Evolutionary conservation across 30 jellyfish, hydroid and myxozoan species (phyloP).

Genomic region (Catostylus mosaicus): DNA sequence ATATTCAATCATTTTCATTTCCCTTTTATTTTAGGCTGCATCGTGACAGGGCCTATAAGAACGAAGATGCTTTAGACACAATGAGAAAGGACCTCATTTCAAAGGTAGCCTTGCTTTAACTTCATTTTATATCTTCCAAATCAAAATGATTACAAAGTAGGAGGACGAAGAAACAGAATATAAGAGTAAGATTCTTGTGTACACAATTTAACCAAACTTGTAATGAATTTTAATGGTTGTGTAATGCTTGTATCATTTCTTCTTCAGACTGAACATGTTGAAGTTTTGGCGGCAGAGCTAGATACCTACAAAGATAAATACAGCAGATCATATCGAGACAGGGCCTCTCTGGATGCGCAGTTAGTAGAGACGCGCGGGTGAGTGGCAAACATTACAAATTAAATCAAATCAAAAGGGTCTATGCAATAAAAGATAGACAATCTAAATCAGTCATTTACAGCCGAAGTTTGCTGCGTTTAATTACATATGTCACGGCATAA

Average conservation of each 20-base stretch:
- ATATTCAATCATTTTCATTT: background rate
- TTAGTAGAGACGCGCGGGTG: conserved; percentile 36
- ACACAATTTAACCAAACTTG: no score
- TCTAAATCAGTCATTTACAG: no score
- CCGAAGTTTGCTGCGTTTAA: background rate
- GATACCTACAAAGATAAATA: conserved; percentile 59
- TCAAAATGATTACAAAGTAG: no score
- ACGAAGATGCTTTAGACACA: conserved; percentile 59
- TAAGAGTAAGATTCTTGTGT: no score
- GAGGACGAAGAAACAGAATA: no score
- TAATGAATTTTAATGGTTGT: no score
- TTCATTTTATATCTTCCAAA: no score
- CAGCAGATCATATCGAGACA: conserved; percentile 34
- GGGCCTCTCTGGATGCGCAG: conserved; percentile 46
- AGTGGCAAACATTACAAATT: background rate
- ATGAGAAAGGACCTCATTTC: conserved; percentile 22
- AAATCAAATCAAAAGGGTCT: no score
- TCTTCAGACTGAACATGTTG: conserved; percentile 59
- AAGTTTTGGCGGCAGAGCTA: conserved; percentile 32
- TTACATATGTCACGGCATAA: no score
- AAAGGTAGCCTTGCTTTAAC: conserved; percentile 22
- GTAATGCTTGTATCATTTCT: no score
- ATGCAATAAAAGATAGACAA: no score
- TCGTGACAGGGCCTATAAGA: conserved; percentile 86
- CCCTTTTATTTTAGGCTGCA: conserved; percentile 56